Conservation (phyloP, 2,797 vertebrate species). For the Syngnathus acus region DNA sequence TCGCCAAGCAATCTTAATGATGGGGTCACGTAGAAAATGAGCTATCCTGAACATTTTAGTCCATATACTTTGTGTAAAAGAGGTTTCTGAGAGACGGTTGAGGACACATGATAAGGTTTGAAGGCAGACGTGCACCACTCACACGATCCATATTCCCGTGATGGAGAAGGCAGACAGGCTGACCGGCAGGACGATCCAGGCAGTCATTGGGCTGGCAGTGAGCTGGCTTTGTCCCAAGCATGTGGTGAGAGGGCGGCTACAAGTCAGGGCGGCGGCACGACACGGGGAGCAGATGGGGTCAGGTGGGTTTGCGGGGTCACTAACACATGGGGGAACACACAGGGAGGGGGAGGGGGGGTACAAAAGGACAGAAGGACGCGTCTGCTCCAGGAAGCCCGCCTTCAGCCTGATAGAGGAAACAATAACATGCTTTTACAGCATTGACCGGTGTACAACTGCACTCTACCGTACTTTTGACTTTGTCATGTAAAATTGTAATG, state of each 20-base stretch:
- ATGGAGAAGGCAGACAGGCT: conserved; percentile 91
- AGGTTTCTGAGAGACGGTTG: background rate
- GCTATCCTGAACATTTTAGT: background rate
- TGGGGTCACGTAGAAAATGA: too few species aligned
- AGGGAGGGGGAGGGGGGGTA: conserved; percentile 54
- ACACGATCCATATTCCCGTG: conserved; percentile 96
- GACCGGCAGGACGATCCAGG: conserved; percentile 92
- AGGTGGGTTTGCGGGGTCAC: conserved; percentile 58
- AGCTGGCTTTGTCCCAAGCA: conserved; percentile 71
- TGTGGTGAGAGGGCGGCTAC: conserved; percentile 66
- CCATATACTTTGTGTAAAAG: background rate
- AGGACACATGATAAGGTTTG: background rate
- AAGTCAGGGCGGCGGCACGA: conserved; percentile 42
- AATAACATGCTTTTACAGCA: background rate
- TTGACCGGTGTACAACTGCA: background rate
- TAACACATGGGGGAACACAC: conserved; percentile 55
- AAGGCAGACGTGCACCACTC: conserved; percentile 51
- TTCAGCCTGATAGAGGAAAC: conserved; percentile 30
- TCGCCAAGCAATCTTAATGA: too few species aligned
- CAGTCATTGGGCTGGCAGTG: conserved; percentile 87
- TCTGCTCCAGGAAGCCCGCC: conserved; percentile 56
- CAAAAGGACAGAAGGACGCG: conserved; percentile 61
- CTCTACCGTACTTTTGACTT: background rate
- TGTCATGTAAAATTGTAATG: background rate
- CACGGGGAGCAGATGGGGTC: conserved; percentile 36